Evolutionary conservation across 92 coral and sea anemone species (phyloP).

Genomic region (Porites rus): DNA sequence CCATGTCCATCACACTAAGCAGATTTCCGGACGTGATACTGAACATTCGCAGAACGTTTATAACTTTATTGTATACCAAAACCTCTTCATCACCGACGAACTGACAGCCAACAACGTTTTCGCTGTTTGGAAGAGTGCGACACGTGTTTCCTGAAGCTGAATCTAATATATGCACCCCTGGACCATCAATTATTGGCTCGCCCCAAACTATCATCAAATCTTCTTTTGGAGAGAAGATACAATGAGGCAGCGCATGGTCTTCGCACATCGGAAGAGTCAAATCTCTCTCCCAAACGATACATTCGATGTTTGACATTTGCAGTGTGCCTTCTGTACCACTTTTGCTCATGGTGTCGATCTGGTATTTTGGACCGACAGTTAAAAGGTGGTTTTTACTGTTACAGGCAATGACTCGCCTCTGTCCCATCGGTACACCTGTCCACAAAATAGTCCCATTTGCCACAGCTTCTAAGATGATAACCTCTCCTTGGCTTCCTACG

Average conservation of each 20-base stretch:
- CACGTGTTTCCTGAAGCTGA: conserved; percentile 3
- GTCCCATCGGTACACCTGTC: background rate
- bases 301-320: background rate
- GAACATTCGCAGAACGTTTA: conserved; percentile 17
- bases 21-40: background rate
- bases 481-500: conserved; percentile 1
- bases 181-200: background rate
- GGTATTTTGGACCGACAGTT: conserved; percentile 1
- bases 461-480: conserved; percentile 8
- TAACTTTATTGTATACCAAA: conserved; percentile 5
- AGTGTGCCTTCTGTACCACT: background rate
- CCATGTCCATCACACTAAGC: conserved; percentile 20
- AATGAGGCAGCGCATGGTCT: background rate
- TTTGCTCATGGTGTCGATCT: background rate
- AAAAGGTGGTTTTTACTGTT: background rate
- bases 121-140: conserved; percentile 22
- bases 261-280: background rate
- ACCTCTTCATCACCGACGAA: conserved; percentile 9
- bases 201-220: background rate
- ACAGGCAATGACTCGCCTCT: conserved; percentile 9
- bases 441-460: background rate
- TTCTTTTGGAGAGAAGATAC: background rate
- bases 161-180: conserved; percentile 16
- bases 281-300: background rate
- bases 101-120: conserved; percentile 12